These are phyloP conservation scores for Cantharis rustica DNA, from an alignment of 2,888 invertebrate genomes.

Conservation along the genomic window DNA sequence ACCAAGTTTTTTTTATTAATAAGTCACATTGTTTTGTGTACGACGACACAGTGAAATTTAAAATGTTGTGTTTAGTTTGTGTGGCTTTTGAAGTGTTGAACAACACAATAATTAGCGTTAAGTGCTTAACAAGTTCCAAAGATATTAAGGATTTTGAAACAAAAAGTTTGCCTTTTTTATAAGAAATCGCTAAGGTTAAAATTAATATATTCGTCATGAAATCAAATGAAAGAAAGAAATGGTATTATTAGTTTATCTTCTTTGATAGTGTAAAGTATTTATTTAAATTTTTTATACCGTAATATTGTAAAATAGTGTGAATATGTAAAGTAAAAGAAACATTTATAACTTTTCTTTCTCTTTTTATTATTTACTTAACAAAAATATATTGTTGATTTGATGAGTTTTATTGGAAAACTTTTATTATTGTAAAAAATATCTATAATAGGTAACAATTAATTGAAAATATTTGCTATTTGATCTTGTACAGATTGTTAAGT, in stretches of 20 bases:
- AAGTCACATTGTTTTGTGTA: neutral
- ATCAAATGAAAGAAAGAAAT: neutral
- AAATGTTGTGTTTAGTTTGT: neutral
- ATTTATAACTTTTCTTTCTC: neutral
- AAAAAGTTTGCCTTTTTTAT: neutral
- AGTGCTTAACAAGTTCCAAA: neutral
- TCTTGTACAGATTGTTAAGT: slow-evolving; percentile 39
- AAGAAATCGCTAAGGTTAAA: neutral
- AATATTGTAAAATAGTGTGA: slow-evolving; percentile 27
- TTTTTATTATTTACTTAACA: neutral
- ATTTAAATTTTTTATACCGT: slow-evolving; percentile 16
- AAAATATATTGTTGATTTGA: neutral
- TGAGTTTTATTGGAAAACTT: neutral
- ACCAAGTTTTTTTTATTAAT: neutral
- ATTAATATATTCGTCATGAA: neutral
- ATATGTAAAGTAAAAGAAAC: slow-evolving; percentile 22
- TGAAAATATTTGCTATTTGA: slow-evolving; percentile 14
- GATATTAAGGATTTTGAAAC: neutral
- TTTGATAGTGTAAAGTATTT: slow-evolving; percentile 26
- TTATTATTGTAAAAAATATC: neutral
- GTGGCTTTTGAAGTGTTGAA: neutral
- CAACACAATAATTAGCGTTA: slow-evolving; percentile 9
- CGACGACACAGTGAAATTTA: neutral
- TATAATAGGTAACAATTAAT: slow-evolving; percentile 33
- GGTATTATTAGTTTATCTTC: slow-evolving; percentile 22